A percentile compares a stretch with the other conserved stretches of the same genome.
Evolutionary conservation across 1,140 invertebrate genomes (phyloP).

Genomic region (Pachypsylla venusta): DNA sequence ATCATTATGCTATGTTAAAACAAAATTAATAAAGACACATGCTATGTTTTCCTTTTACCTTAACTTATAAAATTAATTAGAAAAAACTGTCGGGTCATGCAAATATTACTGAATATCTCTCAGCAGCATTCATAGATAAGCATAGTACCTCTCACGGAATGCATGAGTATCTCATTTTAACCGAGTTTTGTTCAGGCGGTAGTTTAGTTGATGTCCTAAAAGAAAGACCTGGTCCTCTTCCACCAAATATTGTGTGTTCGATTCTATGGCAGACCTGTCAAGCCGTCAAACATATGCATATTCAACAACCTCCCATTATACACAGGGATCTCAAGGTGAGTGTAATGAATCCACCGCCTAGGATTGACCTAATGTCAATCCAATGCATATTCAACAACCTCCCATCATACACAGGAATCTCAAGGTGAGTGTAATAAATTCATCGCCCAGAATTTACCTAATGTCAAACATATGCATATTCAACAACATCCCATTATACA

Average conservation of each 20-base stretch:
- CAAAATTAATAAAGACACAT: no score
- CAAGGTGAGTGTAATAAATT: conserved; percentile 59
- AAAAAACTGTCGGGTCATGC: conserved; percentile 61
- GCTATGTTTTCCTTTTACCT: conserved; percentile 8
- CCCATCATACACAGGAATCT: conserved; percentile 88
- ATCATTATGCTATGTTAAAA: no score
- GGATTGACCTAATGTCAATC: no score
- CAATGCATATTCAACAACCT: conserved; percentile 81
- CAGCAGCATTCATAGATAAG: conserved; percentile 55
- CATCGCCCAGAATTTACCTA: conserved; percentile 74
- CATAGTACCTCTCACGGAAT: conserved; percentile 46
- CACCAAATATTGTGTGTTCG: conserved; percentile 58
- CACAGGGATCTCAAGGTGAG: conserved; percentile 83
- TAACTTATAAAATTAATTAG: conserved; percentile 15
- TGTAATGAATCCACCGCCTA: no score
- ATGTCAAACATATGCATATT: conserved; percentile 84
- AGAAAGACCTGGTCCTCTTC: conserved; percentile 42
- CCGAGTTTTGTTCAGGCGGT: conserved; percentile 57
- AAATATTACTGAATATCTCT: conserved; percentile 65
- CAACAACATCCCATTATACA: conserved; percentile 80
- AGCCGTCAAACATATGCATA: conserved; percentile 87
- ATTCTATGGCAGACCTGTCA: conserved; percentile 84
- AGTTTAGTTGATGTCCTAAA: conserved; percentile 68
- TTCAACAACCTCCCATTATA: conserved; percentile 69
- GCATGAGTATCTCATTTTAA: conserved; percentile 52